Evolutionary conservation across 1,140 invertebrate genomes (phyloP).

Genomic region (Scaptodrosophila lebanonensis): DNA sequence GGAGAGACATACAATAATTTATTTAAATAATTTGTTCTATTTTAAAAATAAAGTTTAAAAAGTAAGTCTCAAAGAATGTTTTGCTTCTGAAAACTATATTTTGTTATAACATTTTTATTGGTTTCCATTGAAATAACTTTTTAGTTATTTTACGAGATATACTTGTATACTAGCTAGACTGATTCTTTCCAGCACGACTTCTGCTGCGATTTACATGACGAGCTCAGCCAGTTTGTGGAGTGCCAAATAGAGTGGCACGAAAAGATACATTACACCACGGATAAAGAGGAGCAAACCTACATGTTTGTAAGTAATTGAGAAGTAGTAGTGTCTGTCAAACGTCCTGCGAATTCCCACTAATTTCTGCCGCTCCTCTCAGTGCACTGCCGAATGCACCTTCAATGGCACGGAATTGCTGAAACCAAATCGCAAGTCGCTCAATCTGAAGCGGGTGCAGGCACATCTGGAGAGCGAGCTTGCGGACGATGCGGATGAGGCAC

Average conservation of each 20-base stretch:
- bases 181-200: slow-evolving; percentile 51
- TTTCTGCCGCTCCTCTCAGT: slow-evolving; percentile 9
- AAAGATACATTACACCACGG: slow-evolving; percentile 35
- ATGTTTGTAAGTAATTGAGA: slow-evolving; percentile 46
- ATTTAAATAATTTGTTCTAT: too few relatives aligned
- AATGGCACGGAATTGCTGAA: slow-evolving; percentile 45
- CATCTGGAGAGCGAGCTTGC: slow-evolving; percentile 42
- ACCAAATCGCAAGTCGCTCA: slow-evolving; percentile 40
- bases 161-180: too few relatives aligned
- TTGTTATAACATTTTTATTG: too few relatives aligned
- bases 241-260: slow-evolving; percentile 47
- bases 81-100: too few relatives aligned
- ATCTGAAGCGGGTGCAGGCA: slow-evolving; percentile 16
- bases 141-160: too few relatives aligned
- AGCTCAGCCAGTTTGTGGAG: slow-evolving; percentile 30
- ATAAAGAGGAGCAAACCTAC: slow-evolving; percentile 40
- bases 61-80: too few relatives aligned
- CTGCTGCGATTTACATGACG: slow-evolving; percentile 57
- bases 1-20: too few relatives aligned
- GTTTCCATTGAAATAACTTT: too few relatives aligned
- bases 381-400: slow-evolving; percentile 48
- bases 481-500: slow-evolving; percentile 25
- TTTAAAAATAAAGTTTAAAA: too few relatives aligned
- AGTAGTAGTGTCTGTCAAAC: too few relatives aligned
- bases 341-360: not conserved